Percentiles rank a stretch among this genome's conserved stretches.
Conservation (phyloP, 1,140 invertebrate genomes). For the Hydropsyche tenuis region DNA sequence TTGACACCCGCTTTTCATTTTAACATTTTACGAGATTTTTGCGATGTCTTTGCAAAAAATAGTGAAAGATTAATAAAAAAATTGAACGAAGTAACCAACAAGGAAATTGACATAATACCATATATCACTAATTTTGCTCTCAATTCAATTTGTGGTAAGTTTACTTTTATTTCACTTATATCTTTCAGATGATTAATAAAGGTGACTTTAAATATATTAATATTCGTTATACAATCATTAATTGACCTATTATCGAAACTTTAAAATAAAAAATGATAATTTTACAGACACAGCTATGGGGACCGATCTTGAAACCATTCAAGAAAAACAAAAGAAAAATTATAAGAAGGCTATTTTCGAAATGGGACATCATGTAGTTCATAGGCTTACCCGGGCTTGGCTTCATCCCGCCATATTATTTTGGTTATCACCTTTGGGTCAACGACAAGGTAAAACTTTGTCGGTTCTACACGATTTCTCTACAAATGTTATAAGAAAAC, state of each 20-base stretch:
- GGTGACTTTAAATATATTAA: no score
- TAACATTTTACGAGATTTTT: slow-evolving; percentile 30
- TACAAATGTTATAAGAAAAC: slow-evolving; percentile 56
- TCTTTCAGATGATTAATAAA: not conserved
- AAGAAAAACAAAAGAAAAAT: not conserved
- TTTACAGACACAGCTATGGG: slow-evolving; percentile 88
- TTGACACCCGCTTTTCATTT: slow-evolving; percentile 31
- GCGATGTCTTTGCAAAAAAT: not conserved
- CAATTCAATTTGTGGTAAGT: slow-evolving; percentile 27
- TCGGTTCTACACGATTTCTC: slow-evolving; percentile 69
- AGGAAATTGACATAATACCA: slow-evolving; percentile 32
- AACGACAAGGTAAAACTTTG: slow-evolving; percentile 60
- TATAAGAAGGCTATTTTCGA: slow-evolving; percentile 68
- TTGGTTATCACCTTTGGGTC: slow-evolving; percentile 57
- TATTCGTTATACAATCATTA: no score
- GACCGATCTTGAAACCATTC: slow-evolving; percentile 66
- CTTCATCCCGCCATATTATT: slow-evolving; percentile 64
- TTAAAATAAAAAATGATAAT: no score
- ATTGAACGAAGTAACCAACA: not conserved
- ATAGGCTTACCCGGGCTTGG: slow-evolving; percentile 69
- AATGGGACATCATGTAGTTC: slow-evolving; percentile 57
- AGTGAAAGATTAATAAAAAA: slow-evolving; percentile 5
- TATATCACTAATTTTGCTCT: slow-evolving; percentile 21
- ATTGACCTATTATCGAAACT: no score
- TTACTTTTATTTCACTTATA: not conserved